phyloP scores from a whole-genome alignment of 2,888 invertebrate genomes.

The Fissipunctia ypsillon region DNA sequence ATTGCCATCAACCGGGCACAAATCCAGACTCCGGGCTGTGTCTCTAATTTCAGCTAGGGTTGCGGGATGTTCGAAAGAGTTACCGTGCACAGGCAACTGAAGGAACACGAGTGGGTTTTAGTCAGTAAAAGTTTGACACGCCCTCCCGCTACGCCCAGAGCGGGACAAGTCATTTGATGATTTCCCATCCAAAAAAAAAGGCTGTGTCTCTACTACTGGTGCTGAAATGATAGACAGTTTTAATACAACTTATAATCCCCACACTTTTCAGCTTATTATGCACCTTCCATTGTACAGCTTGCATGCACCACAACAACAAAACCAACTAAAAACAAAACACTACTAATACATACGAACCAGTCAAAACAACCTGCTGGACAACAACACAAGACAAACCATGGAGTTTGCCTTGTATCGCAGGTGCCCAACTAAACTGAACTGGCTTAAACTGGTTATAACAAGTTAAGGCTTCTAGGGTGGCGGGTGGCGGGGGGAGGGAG shows the following conservation, averaged over 20 bases:
- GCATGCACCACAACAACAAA: not conserved
- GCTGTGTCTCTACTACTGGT: not conserved
- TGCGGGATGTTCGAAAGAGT: no score
- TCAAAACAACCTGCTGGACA: slow-evolving; percentile 55
- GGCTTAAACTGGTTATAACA: slow-evolving; percentile 89
- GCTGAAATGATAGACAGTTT: not conserved
- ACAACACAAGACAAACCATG: slow-evolving; percentile 78
- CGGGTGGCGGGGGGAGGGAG: slow-evolving; percentile 65
- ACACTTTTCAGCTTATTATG: not conserved
- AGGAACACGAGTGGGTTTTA: no score
- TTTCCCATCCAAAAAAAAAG: no score
- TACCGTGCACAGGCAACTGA: no score
- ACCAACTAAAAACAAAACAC: slow-evolving; percentile 16
- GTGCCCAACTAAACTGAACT: slow-evolving; percentile 86
- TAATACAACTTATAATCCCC: not conserved
- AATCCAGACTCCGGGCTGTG: no score
- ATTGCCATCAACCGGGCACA: no score
- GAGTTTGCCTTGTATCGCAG: slow-evolving; percentile 86
- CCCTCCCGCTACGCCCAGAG: no score
- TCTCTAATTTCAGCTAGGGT: no score
- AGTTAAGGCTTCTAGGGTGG: slow-evolving; percentile 81
- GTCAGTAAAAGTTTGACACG: no score
- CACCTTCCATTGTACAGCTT: not conserved
- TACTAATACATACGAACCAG: slow-evolving; percentile 20
- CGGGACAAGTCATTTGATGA: no score